Evolutionary conservation across 2,113 vertebrate species (phyloP), one percentile per base, ranked within the genome.

Genomic region (Poeciliopsis retropinna): DNA sequence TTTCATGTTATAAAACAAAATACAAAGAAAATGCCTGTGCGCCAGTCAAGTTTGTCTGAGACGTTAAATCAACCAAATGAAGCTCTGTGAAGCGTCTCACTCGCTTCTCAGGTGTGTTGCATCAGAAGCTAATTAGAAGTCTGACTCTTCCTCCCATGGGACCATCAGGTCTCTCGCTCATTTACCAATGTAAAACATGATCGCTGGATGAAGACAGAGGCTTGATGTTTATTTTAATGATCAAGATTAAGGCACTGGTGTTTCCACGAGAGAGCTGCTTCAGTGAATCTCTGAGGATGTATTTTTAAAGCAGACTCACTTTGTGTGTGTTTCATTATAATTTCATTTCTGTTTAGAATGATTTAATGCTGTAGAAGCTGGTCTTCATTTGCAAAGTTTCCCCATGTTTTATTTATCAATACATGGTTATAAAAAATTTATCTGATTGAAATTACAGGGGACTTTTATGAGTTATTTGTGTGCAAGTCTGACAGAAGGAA

Each of bases 41-140:
- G 57, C 32, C 31, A 57, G 51, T 57, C n/a, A 30, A 28, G 37
- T 78, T 70, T 32, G 51, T 78, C 70, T 32, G 37, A 67, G 60
- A 69, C 15, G 19, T 51, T 14, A 39, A 79, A 70, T 84, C 62
- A 76, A 76, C 76, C 70, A 32, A 15, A 29, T 60, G 0, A 41
- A 2, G 44, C 60, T 68, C 75, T 79, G 65, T 19, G 62, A 37
- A 57, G 3, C 67, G 80, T 65, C 75, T 19, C 72, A 14, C 29
- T 10, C 5, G 25, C 29, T 70, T 80, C 78, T 19, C 86, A 81
- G 80, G 78, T 79, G 64, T 32, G 81, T 88, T 88, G 64, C 83
- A 81, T 85, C 83, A 84, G 86, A 63, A 63, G 78, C 81, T 81
- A 79, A 85, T 88, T 85, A 88, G 51, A 66, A 78, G 44, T 61